Base-by-base conservation (phyloP, 2,888 invertebrate genomes). In the Linyphia triangularis region DNA sequence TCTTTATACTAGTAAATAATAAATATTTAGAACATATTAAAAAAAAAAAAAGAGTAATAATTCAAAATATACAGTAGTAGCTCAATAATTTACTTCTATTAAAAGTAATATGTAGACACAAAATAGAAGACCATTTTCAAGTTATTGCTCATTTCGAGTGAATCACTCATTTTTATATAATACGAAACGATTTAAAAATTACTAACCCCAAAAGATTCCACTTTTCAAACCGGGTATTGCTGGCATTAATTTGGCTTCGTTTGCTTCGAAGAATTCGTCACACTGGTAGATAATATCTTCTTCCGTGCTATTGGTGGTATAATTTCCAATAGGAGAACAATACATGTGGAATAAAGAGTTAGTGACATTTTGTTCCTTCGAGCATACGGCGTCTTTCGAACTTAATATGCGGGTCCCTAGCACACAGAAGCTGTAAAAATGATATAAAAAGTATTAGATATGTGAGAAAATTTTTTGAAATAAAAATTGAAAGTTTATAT, bases 171-270 rank as follows among this genome's bases (percentile, higher is more conserved):
- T 3, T 43, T 43, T 43, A 43, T 1, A 43, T 43, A 43, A 43
- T 43, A 10, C 43, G 43, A 10, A 13, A 43, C 7, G 13, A 43
- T 10, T n/a, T n/a, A n/a, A 57, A 57, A 40, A 16, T 10, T 57
- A 33, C 78, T 65, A 13, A 85, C 85, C 96, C 92, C 96, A 95
- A 93, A 99, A 97, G 16, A 97, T 97, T 59, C 98, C 98, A 91
- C 98, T 98, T 61, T 97, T 95, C 85, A 99, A 94, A 61, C 99
- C 99, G 93, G 96, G 94, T 92, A 99, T 99, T 59, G 98, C 99
- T 90, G 95, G 95, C 22, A 96, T 95, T 84, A 95, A 93, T 19
- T 94, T 93, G 19, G 96, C 93, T 90, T 96, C 95, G 92, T 97
- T 94, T 5, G 93, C 93, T 79, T 92, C 90, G 92, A 95, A 97